Conservation (phyloP, 2,113 vertebrate genomes). For the Catagonus wagneri region DNA sequence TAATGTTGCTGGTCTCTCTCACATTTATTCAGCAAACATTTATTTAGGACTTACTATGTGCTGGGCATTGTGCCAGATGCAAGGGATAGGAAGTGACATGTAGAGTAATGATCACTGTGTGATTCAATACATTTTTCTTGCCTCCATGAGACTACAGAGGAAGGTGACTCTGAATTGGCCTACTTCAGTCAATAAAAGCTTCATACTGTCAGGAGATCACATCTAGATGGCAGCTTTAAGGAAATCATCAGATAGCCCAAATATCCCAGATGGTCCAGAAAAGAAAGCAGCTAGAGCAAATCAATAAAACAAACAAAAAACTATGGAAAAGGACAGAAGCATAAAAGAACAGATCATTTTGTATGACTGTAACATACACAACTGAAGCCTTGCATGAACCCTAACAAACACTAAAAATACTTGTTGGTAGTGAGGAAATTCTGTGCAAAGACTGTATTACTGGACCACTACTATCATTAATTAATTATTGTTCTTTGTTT, state of each 20-base stretch:
- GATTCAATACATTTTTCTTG: background rate
- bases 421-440: background rate
- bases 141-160: no score
- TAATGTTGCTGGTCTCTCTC: conserved; percentile 18
- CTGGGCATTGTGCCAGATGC: background rate
- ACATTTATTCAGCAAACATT: background rate
- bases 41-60: background rate
- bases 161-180: background rate
- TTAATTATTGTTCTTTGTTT: conserved; percentile 41
- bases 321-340: background rate
- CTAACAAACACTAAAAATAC: background rate
- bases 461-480: background rate
- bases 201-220: background rate
- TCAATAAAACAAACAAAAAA: background rate
- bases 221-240: background rate
- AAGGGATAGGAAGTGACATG: background rate
- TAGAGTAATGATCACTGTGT: background rate
- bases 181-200: background rate
- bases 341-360: background rate
- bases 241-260: background rate
- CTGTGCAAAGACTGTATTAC: background rate
- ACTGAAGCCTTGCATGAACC: background rate
- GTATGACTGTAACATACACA: background rate
- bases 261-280: background rate
- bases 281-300: background rate